Evolutionary conservation across 2,113 vertebrate species (phyloP).

Genomic region (Melanotaenia duboulayi): DNA sequence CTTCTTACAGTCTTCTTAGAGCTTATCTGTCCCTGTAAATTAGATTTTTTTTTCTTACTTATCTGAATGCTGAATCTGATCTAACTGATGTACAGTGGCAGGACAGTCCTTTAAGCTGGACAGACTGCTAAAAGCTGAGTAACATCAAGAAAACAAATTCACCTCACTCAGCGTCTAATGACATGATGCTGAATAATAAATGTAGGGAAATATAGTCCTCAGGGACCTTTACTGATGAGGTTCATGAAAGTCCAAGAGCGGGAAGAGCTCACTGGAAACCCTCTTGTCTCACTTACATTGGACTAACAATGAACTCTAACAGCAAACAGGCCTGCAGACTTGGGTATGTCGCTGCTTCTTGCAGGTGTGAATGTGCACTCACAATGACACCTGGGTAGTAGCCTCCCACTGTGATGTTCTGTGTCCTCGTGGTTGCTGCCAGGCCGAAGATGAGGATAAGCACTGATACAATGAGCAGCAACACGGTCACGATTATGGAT

Average conservation of each 20-base stretch:
- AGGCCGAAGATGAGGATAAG: constrained; percentile 96
- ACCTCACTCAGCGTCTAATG: constrained; percentile 61
- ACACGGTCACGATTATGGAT: constrained; percentile 94
- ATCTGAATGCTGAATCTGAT: neutral
- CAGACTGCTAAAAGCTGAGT: constrained; percentile 40
- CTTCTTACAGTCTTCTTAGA: neutral
- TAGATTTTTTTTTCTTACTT: neutral
- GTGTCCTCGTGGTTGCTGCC: constrained; percentile 95
- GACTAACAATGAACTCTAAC: constrained; percentile 21
- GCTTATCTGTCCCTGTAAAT: neutral
- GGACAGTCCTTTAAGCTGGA: neutral
- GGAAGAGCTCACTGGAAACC: constrained; percentile 31
- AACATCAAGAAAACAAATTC: constrained; percentile 43
- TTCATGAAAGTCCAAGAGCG: constrained; percentile 16
- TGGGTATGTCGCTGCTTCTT: neutral
- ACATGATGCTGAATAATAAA: constrained; percentile 75
- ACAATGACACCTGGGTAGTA: constrained; percentile 99
- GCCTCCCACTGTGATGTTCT: constrained; percentile 98
- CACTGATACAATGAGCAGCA: constrained; percentile 93
- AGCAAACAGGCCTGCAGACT: constrained; percentile 5
- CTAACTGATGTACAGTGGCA: neutral
- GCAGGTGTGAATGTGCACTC: constrained; percentile 80
- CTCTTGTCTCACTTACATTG: neutral
- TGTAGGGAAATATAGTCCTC: constrained; percentile 42
- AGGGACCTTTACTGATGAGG: constrained; percentile 47